A percentile compares a stretch with the other conserved stretches of the same genome.
Evolutionary conservation across 2,113 vertebrate species (phyloP).

Genomic region (Scomber japonicus): DNA sequence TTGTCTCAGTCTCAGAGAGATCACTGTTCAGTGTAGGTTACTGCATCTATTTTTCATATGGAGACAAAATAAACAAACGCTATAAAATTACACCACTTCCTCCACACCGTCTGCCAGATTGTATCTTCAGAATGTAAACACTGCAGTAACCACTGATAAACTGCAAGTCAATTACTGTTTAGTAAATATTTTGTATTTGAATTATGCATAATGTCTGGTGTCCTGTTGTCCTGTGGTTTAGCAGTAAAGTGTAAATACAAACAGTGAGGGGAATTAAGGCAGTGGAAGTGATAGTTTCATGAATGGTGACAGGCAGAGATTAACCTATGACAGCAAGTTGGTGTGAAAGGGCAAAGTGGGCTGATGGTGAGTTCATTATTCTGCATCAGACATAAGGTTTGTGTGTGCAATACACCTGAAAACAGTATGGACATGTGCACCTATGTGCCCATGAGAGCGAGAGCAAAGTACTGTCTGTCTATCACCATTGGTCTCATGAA

Average conservation of each 20-base stretch:
- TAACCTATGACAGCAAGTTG: constrained; percentile 7
- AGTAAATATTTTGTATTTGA: neutral
- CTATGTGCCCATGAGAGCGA: neutral
- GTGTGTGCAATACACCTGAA: neutral
- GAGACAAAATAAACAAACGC: constrained; percentile 1
- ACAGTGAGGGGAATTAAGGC: neutral
- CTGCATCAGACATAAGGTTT: neutral
- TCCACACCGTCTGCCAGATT: neutral
- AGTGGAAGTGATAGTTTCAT: neutral
- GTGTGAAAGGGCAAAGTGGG: neutral
- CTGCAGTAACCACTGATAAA: neutral
- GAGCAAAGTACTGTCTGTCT: neutral
- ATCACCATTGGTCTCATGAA: constrained; percentile 5
- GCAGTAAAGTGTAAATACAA: constrained; percentile 4
- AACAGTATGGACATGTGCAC: neutral
- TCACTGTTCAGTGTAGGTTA: neutral
- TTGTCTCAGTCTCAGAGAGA: neutral
- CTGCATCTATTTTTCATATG: constrained; percentile 1
- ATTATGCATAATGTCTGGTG: neutral
- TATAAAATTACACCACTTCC: neutral
- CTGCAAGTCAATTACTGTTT: neutral
- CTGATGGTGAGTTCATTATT: neutral
- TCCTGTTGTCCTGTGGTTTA: neutral
- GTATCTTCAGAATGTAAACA: neutral
- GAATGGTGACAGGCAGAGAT: neutral